These are phyloP conservation scores for Misgurnus anguillicaudatus DNA, from an alignment of 2,113 vertebrate genomes.

Conservation along the genomic window DNA sequence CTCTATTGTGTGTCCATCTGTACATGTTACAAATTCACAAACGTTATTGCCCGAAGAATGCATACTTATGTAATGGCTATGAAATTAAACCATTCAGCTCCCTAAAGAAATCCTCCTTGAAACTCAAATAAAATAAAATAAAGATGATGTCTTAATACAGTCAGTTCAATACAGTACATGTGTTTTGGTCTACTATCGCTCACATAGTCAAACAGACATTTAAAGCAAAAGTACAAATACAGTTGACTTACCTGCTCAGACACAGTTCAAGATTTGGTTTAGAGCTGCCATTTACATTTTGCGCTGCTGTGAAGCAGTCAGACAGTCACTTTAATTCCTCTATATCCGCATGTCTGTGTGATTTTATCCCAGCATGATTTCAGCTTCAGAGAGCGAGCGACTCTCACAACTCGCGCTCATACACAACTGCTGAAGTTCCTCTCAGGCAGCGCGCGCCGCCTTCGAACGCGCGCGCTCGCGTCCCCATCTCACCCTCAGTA, in stretches of 20 bases:
- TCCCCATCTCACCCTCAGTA: background rate
- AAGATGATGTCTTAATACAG: background rate
- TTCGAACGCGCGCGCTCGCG: background rate
- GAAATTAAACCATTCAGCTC: too few relatives aligned
- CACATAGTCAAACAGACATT: background rate
- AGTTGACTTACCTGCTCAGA: slow-evolving; percentile 2
- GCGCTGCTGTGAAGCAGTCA: background rate
- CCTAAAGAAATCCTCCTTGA: too few relatives aligned
- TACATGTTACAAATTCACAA: background rate
- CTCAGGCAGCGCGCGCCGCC: slow-evolving; percentile 12
- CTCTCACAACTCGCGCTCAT: background rate
- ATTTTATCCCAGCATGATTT: background rate
- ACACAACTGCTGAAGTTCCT: slow-evolving; percentile 29
- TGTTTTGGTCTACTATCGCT: background rate
- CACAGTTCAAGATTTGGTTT: background rate
- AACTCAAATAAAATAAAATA: too few relatives aligned
- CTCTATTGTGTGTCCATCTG: too few relatives aligned
- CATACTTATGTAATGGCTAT: background rate
- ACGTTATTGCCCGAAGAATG: background rate
- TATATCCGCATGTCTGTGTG: background rate
- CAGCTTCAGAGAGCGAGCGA: background rate
- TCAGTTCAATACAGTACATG: too few relatives aligned
- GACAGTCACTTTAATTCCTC: slow-evolving; percentile 1
- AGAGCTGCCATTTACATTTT: background rate
- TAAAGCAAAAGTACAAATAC: background rate